Evolutionary conservation across 2,888 invertebrate species (phyloP).

Genomic region (Galeruca laticollis): DNA sequence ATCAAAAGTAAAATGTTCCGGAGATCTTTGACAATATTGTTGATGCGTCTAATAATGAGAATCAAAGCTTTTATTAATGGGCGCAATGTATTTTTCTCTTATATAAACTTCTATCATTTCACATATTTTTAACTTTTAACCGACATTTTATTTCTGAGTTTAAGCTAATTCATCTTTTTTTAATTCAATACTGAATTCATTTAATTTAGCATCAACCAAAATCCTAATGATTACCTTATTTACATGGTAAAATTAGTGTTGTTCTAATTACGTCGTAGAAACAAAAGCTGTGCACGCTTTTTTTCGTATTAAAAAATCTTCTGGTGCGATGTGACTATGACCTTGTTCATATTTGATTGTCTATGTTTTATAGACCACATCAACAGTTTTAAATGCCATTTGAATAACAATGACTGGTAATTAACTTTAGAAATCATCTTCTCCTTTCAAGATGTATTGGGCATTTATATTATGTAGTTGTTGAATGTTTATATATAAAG

Average conservation of each 20-base stretch:
- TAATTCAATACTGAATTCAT: too few species aligned
- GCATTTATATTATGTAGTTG: slow-evolving; percentile 10
- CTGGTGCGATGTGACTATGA: slow-evolving; percentile 46
- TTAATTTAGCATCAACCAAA: too few species aligned
- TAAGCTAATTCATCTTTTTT: too few species aligned
- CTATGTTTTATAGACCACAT: slow-evolving; percentile 55
- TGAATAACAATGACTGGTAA: slow-evolving; percentile 52
- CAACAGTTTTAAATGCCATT: slow-evolving; percentile 52
- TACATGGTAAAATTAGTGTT: neutral
- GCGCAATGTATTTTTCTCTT: too few species aligned
- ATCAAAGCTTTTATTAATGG: too few species aligned
- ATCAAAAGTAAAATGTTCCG: too few species aligned
- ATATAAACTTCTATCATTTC: too few species aligned
- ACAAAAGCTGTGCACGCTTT: slow-evolving; percentile 14
- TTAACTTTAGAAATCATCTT: slow-evolving; percentile 47
- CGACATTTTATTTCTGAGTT: too few species aligned
- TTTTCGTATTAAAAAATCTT: slow-evolving; percentile 22
- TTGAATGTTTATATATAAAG: neutral
- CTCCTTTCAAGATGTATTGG: slow-evolving; percentile 8
- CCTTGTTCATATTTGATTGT: slow-evolving; percentile 46
- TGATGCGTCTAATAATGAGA: too few species aligned
- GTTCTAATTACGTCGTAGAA: neutral
- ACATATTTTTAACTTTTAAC: too few species aligned
- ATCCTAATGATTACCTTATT: too few species aligned
- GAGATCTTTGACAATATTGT: too few species aligned